Evolutionary conservation across 1,140 invertebrate species (phyloP).

Genomic region (Drosophila arawakana): DNA sequence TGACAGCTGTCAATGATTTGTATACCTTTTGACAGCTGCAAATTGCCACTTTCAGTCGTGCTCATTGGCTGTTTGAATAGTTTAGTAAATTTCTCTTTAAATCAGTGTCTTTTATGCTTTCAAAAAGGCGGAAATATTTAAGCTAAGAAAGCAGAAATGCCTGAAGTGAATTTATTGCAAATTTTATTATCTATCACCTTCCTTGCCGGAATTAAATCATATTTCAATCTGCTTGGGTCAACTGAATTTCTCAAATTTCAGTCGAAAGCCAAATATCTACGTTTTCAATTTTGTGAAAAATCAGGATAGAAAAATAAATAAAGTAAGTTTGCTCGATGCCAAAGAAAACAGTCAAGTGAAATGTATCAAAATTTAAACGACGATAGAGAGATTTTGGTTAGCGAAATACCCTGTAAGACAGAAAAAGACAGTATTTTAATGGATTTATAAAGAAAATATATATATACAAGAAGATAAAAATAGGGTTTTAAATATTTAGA

Average conservation of each 20-base stretch:
- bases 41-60: slow-evolving; percentile 46
- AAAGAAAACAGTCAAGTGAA: slow-evolving; percentile 24
- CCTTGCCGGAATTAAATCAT: slow-evolving; percentile 38
- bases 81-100: slow-evolving; percentile 8
- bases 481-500: no score
- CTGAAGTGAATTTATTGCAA: not conserved
- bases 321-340: slow-evolving; percentile 15
- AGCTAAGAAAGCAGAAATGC: not conserved
- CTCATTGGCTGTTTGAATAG: not conserved
- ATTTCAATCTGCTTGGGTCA: slow-evolving; percentile 32
- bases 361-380: slow-evolving; percentile 2
- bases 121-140: not conserved
- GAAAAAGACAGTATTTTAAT: no score
- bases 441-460: no score
- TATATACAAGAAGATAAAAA: no score
- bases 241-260: slow-evolving; percentile 61
- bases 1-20: slow-evolving; percentile 65
- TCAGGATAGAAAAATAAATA: slow-evolving; percentile 45
- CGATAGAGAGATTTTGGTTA: not conserved
- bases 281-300: slow-evolving; percentile 50
- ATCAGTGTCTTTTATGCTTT: not conserved
- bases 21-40: slow-evolving; percentile 45
- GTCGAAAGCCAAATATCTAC: slow-evolving; percentile 71
- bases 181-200: slow-evolving; percentile 5
- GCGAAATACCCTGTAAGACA: not conserved